Evolutionary conservation across 1,140 invertebrate species (phyloP), one percentile per base, ranked within the genome.

Genomic region (Hermatobates lingyangjiaoensis): DNA sequence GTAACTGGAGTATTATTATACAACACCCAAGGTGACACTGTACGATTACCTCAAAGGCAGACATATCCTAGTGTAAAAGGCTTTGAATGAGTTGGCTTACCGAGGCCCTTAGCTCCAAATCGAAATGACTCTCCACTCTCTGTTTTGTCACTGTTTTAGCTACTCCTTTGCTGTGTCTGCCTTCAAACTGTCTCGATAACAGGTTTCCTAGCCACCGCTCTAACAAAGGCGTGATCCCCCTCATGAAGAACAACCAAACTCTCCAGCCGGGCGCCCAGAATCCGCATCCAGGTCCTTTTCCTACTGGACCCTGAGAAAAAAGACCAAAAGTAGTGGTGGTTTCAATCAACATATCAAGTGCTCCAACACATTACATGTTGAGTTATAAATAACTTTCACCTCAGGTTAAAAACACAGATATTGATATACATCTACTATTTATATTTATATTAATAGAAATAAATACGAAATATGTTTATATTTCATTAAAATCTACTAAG

Each of bases 61-160:
- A 40, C 38, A n/a, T 48, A 47, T 12, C 15, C 10, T 20, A 18
- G 49, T 48, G 39, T 10, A 12, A n/a, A n/a, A n/a, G n/a, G n/a
- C n/a, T n/a, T 12, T 34, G 30, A 42, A 23, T 4, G 18, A n/a
- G 15, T 46, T 47, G 14, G 62, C 58, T 60, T 26, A 95, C 92
- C 0, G 92, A 96, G 34, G 92, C 92, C 59, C 96, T 74, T 55
- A 99, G 68, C 71, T 99, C 96, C 49, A 99, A 71, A 78, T 99
- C 96, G 68, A 98, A 99, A 70, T 99, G 96, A 45, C 91, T 96
- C 62, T 99, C 96, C 0, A 99, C 96, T 61, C 96, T 75, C 66
- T 99, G 96, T 64, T 99, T 99, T 0, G 96, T 99, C 0, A 99
- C 96, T 2, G 96, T 99, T 68, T 99, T 99, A 0, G 96, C 96